Percentiles rank a stretch among this genome's conserved stretches.
Conservation (phyloP, 2,888 invertebrate genomes). For the Tolmerus cingulatus region DNA sequence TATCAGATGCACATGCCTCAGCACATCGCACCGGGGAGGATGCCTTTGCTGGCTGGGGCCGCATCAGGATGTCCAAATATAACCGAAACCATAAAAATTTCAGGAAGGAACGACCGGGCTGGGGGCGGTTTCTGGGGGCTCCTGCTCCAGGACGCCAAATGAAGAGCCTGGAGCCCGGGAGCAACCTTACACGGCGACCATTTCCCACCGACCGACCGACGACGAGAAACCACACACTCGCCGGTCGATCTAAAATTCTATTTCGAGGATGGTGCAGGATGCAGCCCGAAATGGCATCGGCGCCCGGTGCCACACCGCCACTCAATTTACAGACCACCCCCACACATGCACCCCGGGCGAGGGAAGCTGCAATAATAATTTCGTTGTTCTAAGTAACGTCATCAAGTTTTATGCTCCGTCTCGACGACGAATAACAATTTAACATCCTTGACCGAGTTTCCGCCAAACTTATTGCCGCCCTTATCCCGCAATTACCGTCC, state of each 20-base stretch:
- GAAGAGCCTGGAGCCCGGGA: neutral
- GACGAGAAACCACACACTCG: constrained; percentile 14
- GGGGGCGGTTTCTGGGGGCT: neutral
- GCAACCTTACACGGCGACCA: constrained; percentile 1
- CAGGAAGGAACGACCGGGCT: constrained; percentile 4
- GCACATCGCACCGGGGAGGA: neutral
- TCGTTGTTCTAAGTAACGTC: constrained; percentile 47
- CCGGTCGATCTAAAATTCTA: constrained; percentile 34
- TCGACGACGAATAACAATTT: constrained; percentile 49
- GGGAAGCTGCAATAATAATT: constrained; percentile 48
- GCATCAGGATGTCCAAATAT: constrained; percentile 26
- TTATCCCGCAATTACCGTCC: neutral
- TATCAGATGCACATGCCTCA: constrained; percentile 39
- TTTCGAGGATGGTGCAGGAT: constrained; percentile 12
- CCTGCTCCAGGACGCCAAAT: neutral
- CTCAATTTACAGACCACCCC: neutral
- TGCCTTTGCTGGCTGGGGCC: neutral
- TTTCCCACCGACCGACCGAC: neutral
- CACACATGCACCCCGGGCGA: neutral
- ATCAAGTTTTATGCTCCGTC: constrained; percentile 48
- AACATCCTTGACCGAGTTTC: constrained; percentile 49
- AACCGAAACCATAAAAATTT: constrained; percentile 32
- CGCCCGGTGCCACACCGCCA: constrained; percentile 1
- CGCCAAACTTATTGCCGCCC: neutral
- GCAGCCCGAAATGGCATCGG: constrained; percentile 23